Evolutionary conservation across 2,113 vertebrate species (phyloP).

Genomic region (Lynx canadensis): DNA sequence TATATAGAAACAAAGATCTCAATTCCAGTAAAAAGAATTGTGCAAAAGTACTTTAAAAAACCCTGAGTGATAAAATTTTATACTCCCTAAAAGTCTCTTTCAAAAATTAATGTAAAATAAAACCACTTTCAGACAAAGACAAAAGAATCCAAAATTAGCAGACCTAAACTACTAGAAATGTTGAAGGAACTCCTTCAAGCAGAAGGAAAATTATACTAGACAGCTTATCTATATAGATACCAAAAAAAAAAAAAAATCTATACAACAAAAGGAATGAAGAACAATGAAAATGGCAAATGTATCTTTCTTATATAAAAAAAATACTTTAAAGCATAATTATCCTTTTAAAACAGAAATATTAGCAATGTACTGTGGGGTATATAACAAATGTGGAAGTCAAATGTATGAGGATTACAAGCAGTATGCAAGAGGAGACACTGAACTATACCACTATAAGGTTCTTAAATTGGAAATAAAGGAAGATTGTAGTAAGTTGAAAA

Average conservation of each 20-base stretch:
- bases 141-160: background rate
- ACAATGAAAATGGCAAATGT: background rate
- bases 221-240: background rate
- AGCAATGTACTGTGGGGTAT: background rate
- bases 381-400: background rate
- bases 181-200: background rate
- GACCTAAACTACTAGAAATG: background rate
- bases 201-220: background rate
- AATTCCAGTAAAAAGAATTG: background rate
- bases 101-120: background rate
- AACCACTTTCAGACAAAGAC: background rate
- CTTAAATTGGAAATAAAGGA: background rate
- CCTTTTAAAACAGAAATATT: background rate
- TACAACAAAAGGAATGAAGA: background rate
- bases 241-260: conserved; percentile 23
- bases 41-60: background rate
- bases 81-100: background rate
- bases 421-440: background rate
- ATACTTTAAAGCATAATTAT: background rate
- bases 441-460: background rate
- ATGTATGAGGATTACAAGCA: background rate
- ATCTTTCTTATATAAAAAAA: background rate
- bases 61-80: background rate
- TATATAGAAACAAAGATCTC: background rate
- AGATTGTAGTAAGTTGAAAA: background rate